These are phyloP conservation scores for Myopa tessellatipennis DNA, from an alignment of 2,888 invertebrate genomes.

Conservation along the genomic window DNA sequence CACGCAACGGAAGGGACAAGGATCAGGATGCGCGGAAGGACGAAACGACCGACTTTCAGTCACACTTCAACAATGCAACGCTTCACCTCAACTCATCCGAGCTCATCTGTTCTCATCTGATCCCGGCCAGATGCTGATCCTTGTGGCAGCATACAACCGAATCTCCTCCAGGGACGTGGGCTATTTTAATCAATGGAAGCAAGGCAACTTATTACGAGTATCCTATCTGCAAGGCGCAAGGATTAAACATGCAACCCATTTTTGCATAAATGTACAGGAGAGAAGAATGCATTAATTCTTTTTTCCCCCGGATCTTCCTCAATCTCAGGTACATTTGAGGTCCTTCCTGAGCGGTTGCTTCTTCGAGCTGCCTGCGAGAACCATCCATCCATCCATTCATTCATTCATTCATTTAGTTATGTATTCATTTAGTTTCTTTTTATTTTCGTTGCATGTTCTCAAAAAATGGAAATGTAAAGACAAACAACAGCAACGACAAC, in stretches of 20 bases:
- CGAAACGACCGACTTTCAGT: no score
- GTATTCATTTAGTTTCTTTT: background rate
- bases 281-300: background rate
- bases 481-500: background rate
- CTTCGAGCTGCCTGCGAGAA: no score
- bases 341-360: no score
- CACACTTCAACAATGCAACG: no score
- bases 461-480: background rate
- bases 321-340: background rate
- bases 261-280: slow-evolving; percentile 19
- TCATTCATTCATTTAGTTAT: background rate
- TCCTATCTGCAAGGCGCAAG: slow-evolving; percentile 19
- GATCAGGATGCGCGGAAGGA: no score
- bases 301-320: background rate
- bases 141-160: no score
- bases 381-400: background rate
- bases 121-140: background rate
- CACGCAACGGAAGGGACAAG: no score
- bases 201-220: slow-evolving; percentile 20
- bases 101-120: no score
- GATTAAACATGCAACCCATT: slow-evolving; percentile 24
- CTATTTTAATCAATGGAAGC: slow-evolving; percentile 13
- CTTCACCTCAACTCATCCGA: no score
- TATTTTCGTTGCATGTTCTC: background rate
- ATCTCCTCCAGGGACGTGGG: background rate